Base-by-base conservation (phyloP, 2,797 vertebrate species). In the Atherinosoma microstoma region DNA sequence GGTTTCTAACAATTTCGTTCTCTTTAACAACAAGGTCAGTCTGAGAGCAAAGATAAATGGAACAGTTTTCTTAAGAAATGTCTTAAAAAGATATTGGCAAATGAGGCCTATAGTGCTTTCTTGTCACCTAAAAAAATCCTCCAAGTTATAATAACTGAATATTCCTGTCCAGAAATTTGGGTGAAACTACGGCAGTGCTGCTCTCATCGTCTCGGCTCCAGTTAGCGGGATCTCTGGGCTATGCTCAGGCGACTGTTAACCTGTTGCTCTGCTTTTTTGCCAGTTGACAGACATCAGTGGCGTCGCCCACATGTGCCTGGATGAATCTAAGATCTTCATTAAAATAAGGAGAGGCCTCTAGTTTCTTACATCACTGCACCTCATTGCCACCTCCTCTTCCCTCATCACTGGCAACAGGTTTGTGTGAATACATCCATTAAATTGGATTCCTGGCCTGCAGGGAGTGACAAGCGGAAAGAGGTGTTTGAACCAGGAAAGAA, bases 351-450 rank as follows among this genome's bases (percentile, higher is more conserved):
- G 73, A 76, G 40, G 77, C 66, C 75, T 79, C 54, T 74, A 66
- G 83, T 80, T 91, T 85, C 85, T 84, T 88, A 85, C 86, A 85
- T 87, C 83, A 64, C 73, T 83, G 80, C 71, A 36, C 75, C 56
- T 58, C 51, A 38, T 75, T n/a, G 3, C 58, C 53, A 38, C 70
- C 67, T 5, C 49, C 20, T 67, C 56, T 60, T n/a, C 68, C 82
- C 77, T 85, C 85, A 78, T 88, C 73, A 62, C 64, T 74, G 76
- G 88, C 91, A 93, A 90, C 84, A 86, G 86, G 87, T 91, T 80
- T 76, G 79, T 90, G 91, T 91, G 93, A 92, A 90, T 92, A 91
- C 86, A 91, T 89, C 91, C 92, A 94, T 92, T 93, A 94, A 93
- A 94, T 94, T 94, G 89, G 92, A 94, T 94, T 93, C 78, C 77